phyloP scores from a whole-genome alignment of 1,140 invertebrate species.

The Galleria mellonella region DNA sequence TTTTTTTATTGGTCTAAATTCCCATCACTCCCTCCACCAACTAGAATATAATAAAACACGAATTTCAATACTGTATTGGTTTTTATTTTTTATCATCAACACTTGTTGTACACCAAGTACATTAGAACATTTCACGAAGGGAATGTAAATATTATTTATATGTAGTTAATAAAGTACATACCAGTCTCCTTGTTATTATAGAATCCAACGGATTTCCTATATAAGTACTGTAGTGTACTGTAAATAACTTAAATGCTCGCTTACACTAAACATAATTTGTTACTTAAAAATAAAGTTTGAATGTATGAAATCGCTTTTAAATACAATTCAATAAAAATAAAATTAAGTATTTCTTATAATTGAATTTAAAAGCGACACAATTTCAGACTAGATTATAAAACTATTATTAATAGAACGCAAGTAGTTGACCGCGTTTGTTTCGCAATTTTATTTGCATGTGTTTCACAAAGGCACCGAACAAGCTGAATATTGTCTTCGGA shows the following conservation, averaged over 20 bases:
- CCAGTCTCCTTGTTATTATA: conserved; percentile 68
- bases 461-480: conserved; percentile 32
- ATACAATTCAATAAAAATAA: conserved; percentile 6
- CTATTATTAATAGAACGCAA: too few relatives aligned
- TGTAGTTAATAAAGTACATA: conserved; percentile 60
- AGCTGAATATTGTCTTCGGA: too few relatives aligned
- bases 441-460: conserved; percentile 16
- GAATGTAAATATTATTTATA: conserved; percentile 61
- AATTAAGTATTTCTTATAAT: conserved; percentile 3
- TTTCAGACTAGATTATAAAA: conserved; percentile 67
- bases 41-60: conserved; percentile 39
- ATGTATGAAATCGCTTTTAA: conserved; percentile 44
- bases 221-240: conserved; percentile 56
- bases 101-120: conserved; percentile 41
- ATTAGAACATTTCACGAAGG: conserved; percentile 39
- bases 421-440: too few relatives aligned
- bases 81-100: conserved; percentile 47
- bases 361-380: conserved; percentile 40
- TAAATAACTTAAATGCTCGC: conserved; percentile 68
- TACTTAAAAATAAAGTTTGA: conserved; percentile 41
- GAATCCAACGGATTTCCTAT: conserved; percentile 48
- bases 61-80: conserved; percentile 69
- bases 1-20: too few relatives aligned
- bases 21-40: too few relatives aligned
- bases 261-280: conserved; percentile 41